A percentile compares a stretch with the other conserved stretches of the same genome.
These are phyloP conservation scores for Tachuris rubrigastra DNA, from an alignment of 2,113 vertebrate species.

Conservation along the genomic window DNA sequence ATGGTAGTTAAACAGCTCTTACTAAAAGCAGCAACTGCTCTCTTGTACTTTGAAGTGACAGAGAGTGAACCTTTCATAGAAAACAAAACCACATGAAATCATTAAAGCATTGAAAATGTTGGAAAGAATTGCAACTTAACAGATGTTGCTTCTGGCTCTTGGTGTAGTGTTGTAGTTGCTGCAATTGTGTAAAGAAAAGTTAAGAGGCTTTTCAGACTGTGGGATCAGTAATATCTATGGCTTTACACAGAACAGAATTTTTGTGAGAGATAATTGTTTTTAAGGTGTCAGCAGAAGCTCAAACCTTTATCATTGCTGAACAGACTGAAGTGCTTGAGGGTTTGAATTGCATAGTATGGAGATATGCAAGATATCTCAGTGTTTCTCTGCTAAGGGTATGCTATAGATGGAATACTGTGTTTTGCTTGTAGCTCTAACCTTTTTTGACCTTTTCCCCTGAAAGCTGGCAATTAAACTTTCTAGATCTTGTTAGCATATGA, in stretches of 20 bases:
- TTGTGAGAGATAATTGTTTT: neutral
- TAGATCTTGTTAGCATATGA: neutral
- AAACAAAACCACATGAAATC: neutral
- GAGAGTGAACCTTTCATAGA: neutral
- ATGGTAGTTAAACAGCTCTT: neutral
- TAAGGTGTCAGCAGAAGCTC: conserved; percentile 7
- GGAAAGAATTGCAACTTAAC: neutral
- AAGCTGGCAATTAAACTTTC: neutral
- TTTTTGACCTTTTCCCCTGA: neutral
- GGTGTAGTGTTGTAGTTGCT: neutral
- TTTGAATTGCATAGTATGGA: neutral
- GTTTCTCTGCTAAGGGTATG: neutral
- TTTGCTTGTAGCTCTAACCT: neutral
- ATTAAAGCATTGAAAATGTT: neutral
- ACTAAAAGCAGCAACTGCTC: neutral
- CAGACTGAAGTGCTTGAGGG: conserved; percentile 34
- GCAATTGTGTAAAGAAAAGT: neutral
- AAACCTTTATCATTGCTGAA: neutral
- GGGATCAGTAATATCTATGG: neutral
- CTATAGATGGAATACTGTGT: neutral
- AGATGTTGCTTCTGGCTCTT: neutral
- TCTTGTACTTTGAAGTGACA: neutral
- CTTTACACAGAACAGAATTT: neutral
- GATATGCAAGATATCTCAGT: neutral
- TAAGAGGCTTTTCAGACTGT: neutral